Evolutionary conservation across 2,888 invertebrate genomes (phyloP).

Genomic region (Gerris lacustris): DNA sequence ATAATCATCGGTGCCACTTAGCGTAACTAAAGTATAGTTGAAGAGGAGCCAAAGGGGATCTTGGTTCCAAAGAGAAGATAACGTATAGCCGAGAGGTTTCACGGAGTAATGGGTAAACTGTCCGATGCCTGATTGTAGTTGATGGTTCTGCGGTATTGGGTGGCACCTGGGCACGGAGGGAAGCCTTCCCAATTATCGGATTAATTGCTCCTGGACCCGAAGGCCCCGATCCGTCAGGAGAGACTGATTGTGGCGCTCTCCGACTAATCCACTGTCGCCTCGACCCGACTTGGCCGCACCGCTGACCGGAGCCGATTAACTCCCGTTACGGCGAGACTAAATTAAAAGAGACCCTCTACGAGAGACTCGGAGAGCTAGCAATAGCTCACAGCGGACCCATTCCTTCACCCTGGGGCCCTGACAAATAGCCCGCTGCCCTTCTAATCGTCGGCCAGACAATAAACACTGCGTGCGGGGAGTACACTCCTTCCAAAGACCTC

Average conservation of each 20-base stretch:
- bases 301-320: not conserved
- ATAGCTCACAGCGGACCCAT: conserved; percentile 3
- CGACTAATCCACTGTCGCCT: not conserved
- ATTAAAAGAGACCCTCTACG: conserved; percentile 1
- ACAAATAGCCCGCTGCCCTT: conserved; percentile 1
- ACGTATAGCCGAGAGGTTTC: not conserved
- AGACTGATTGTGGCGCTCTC: not conserved
- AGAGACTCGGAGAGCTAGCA: not conserved
- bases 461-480: not conserved
- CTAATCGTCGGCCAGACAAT: conserved; percentile 1
- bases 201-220: not conserved
- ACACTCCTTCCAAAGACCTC: not conserved
- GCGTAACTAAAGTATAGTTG: too few species aligned
- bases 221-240: not conserved
- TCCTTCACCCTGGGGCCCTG: not conserved
- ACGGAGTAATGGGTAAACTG: not conserved
- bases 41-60: too few species aligned
- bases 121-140: not conserved
- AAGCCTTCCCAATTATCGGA: not conserved
- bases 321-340: not conserved
- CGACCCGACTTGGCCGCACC: not conserved
- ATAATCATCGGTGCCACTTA: too few species aligned
- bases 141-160: not conserved
- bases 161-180: not conserved
- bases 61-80: too few species aligned